Base-by-base conservation (phyloP, 1,140 invertebrate genomes). In the Melanaphis sacchari region DNA sequence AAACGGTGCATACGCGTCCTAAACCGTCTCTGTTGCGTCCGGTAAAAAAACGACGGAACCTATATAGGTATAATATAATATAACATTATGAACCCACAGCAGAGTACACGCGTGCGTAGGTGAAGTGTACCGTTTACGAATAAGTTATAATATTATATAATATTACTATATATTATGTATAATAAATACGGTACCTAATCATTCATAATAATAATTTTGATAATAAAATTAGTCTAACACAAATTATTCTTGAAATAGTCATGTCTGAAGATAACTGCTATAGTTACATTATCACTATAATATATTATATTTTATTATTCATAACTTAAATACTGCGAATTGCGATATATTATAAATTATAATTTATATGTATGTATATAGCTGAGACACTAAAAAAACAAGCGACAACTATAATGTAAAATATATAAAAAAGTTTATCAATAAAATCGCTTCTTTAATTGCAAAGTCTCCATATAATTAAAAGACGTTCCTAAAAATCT, bases 231-330 rank as follows among this genome's bases (percentile, higher is more conserved):
- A 92, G 81, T 92, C 43, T 36, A 15, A 24, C 36, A 82, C 91
- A 92, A 84, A 92, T 92, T 84, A 92, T 76, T 92, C 38, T 2
- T 46, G n/a, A 92, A 92, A 84, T 92, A 38, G 66, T 92, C 49
- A 15, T 21, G 66, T 38, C n/a, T 15, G 15, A 26, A 84, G 24
- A 84, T 9, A 40, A 11, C 24, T 40, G 3, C 15, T 49, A 49
- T 24, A n/a, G 59, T 76, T n/a, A 76, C n/a, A n/a, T 76, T 18
- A 76, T n/a, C 31, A 76, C 18, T 15, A 6, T 31, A 59, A 31
- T 31, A 59, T 59, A 59, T 59, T 11, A 54, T 54, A 26, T 54
- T 9, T 54, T 54, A 54, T 54, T 54, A 54, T 54, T 54, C 26
- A 54, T 26, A 26, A 6, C 11, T 31, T n/a, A n/a, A n/a, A 0